Evolutionary conservation across 2,113 vertebrate species (phyloP), one percentile per base, ranked within the genome.

Genomic region (Diglossa brunneiventris): DNA sequence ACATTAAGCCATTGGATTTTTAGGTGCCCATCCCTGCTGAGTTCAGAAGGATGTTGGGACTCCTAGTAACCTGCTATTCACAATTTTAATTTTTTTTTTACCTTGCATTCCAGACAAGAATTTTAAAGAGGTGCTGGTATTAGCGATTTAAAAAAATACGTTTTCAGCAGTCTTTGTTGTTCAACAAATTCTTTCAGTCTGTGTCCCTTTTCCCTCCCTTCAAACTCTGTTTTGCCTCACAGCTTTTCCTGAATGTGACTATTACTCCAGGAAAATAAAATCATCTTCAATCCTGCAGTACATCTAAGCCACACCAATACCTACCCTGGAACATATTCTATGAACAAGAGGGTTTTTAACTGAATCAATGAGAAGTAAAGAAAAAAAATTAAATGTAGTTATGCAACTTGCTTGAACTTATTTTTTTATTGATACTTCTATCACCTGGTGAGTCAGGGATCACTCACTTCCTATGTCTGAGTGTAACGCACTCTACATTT

Each of bases 91-190:
- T 28, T 61, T 50, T 82, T 50, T 86, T 50, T 70, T 49, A 39
- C 41, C 27, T 91, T 68, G 39, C 23, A 21, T 79, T 73, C 49
- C 59, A 42, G 68, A 20, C 11, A 55, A 33, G 59, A 79, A 68
- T 83, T 94, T 89, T 83, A 70, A 86, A 68, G 72, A 90, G 20
- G 35, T 75, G 52, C 56, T 75, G 24, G 28, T n/a, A 35, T 23
- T 50, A 33, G 19, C 64, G 53, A 83, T 79, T 79, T 67, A 8
- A 75, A 70, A 70, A 82, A 75, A 46, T 17, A 42, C 11, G 26
- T 59, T 50, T 83, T 83, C 70, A 58, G 62, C 67, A 55, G 33
- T 26, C 56, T 63, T 63, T 68, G 76, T 72, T 82, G 47, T 67
- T 63, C 53, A n/a, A 79, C 28, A 62, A 42, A 20, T 35, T 22